Base-by-base conservation (phyloP, 2,888 invertebrate genomes). In the Dione juno region DNA sequence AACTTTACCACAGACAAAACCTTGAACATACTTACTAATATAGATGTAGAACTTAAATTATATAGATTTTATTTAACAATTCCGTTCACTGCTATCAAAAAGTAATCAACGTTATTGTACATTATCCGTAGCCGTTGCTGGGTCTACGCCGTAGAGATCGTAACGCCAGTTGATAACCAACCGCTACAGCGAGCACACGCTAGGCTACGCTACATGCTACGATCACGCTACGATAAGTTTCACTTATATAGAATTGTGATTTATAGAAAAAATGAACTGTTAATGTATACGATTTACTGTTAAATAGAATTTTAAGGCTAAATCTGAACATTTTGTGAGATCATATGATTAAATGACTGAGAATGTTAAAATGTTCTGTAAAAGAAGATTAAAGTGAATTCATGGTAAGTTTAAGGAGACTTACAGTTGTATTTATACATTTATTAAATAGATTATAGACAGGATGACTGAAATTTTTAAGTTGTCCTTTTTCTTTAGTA, bases 101-200 rank as follows among this genome's bases (percentile, higher is more conserved):
- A 54, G 54, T 50, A 59, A 68, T 68, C 37, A 70, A 66, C 41
- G 61, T 67, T 64, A 58, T 58, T 68, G 37, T 57, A 57, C 19
- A 54, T 54, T 45, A 54, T 37, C 45, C 54, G 53, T 54, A 71
- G 45, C 43, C 10, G 50, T 59, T 41, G 50, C 10, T 13, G 66
- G 41, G 37, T 64, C 82, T 84, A 84, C 83, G 82, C 77, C 85
- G 88, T 87, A 84, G 85, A 77, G 74, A 64, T 74, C 84, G 85
- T 86, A 87, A 85, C 88, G 85, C 76, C 87, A 90, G 89, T 90
- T 83, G 84, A 82, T 80, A 82, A 81, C 79, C 80, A 79, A 79
- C 75, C 80, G 87, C 83, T 87, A 84, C 84, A 84, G 78, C 77
- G 83, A 67, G 76, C 83, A 79, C 83, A 77, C 87, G 89, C 84